These are phyloP conservation scores for Haliclystus octoradiatus DNA, from an alignment of 30 jellyfish, hydroid and myxozoan genomes.

Conservation along the genomic window DNA sequence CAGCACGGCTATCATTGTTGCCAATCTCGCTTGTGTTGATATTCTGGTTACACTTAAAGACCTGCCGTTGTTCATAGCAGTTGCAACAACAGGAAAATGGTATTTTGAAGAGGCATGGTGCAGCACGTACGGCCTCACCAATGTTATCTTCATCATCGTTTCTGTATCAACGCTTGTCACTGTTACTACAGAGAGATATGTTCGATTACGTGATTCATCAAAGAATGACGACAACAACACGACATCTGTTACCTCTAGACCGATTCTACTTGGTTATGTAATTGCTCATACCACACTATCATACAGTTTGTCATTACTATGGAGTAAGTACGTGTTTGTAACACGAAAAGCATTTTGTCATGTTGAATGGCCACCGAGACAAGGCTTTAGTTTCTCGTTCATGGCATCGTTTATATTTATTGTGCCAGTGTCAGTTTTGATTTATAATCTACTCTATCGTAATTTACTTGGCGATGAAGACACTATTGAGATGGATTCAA, in stretches of 20 bases:
- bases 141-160: slow-evolving; percentile 75
- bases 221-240: slow-evolving; percentile 15
- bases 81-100: slow-evolving; percentile 68
- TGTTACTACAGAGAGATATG: slow-evolving; percentile 71
- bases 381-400: slow-evolving; percentile 79
- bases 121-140: slow-evolving; percentile 76
- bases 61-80: slow-evolving; percentile 57
- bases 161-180: slow-evolving; percentile 90
- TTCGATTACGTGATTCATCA: slow-evolving; percentile 40
- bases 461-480: slow-evolving; percentile 19
- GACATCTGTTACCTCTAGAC: slow-evolving; percentile 23
- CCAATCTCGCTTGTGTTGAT: slow-evolving; percentile 90
- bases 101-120: slow-evolving; percentile 84
- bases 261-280: slow-evolving; percentile 83
- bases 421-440: slow-evolving; percentile 74
- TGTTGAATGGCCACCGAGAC: slow-evolving; percentile 93
- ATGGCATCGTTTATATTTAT: slow-evolving; percentile 68
- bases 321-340: slow-evolving; percentile 87
- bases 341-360: slow-evolving; percentile 90
- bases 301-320: slow-evolving; percentile 75
- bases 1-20: slow-evolving; percentile 83
- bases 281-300: slow-evolving; percentile 92
- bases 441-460: slow-evolving; percentile 66
- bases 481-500: not conserved
- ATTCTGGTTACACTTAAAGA: slow-evolving; percentile 82